Evolutionary conservation across 2,888 invertebrate species (phyloP), one percentile per base, ranked within the genome.

Genomic region (Apoderus coryli): DNA sequence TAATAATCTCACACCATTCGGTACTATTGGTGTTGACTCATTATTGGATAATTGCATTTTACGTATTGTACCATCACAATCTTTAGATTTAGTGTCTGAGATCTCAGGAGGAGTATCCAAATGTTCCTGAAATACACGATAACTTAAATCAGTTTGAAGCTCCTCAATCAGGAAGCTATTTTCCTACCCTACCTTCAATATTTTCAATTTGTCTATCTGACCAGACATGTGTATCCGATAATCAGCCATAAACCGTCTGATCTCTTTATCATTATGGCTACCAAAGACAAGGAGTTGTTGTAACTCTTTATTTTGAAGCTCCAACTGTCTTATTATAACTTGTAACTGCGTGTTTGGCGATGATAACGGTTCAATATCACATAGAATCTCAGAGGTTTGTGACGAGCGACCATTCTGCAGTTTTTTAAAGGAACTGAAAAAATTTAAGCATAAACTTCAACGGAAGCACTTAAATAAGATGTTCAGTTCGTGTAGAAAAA

Each of bases 281-380:
- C 53, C 48, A 16, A 50, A 37, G 6, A 7, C 19, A 4, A 55
- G 38, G 33, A 67, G 61, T 12, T 67, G 45, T 45, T 67, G 63
- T 1, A 70, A 49, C 31, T 66, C 66, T 40, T 69, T 65, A 43
- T 73, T 75, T 49, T 76, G 73, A 23, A 67, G 62, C 55, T 81
- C 79, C 37, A 82, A 55, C 45, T 78, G 73, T 35, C 60, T 63
- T 28, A 81, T 80, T 39, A 80, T 72, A 46, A 73, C 69, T 44
- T 78, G 72, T 26, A 81, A 52, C 47, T 79, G 70, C 10, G 60
- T 54, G 10, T 69, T 61, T 1, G 74, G 73, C 39, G 69, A 69
- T 7, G 54, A 60, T 25, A 52, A 38, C 0, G 58, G 50, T 31
- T 47, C 46, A 16, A 49, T 39, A 27, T 48, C 44, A 32, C 40